These are phyloP conservation scores for Anniella stebbinsi DNA, from an alignment of 2,797 vertebrate genomes.

Conservation along the genomic window DNA sequence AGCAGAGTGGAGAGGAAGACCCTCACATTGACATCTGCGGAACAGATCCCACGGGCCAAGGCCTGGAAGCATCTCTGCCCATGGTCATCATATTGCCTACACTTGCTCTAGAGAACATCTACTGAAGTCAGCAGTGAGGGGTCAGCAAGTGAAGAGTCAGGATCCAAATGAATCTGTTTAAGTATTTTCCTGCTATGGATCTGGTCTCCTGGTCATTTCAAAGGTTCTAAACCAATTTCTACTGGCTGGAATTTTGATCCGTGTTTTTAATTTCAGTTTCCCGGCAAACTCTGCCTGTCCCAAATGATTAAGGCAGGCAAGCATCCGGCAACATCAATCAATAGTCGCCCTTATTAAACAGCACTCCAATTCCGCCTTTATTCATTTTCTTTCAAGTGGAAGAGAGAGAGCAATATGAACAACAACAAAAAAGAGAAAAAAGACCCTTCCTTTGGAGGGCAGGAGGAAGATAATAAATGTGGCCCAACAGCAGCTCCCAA, in stretches of 20 bases:
- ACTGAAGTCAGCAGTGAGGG: background rate
- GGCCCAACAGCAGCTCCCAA: slow-evolving; percentile 68
- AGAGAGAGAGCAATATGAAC: slow-evolving; percentile 32
- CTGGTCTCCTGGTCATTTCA: background rate
- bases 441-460: slow-evolving; percentile 57
- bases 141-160: fast-evolving
- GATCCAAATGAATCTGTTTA: background rate
- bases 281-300: slow-evolving; percentile 55
- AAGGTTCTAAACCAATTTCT: background rate
- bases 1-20: too few relatives aligned
- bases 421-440: slow-evolving; percentile 16
- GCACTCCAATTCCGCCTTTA: background rate
- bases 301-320: slow-evolving; percentile 66
- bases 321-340: slow-evolving; percentile 60
- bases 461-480: slow-evolving; percentile 73
- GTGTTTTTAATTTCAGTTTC: slow-evolving; percentile 58
- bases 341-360: slow-evolving; percentile 59
- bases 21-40: too few relatives aligned
- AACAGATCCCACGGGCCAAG: too few relatives aligned
- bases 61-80: too few relatives aligned
- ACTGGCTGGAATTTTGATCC: slow-evolving; percentile 23
- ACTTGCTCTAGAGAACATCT: background rate
- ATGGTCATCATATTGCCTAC: background rate
- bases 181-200: too few relatives aligned
- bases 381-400: slow-evolving; percentile 27